Evolutionary conservation across 2,797 vertebrate species (phyloP), one percentile per base, ranked within the genome.

Genomic region (Ataeniobius toweri): DNA sequence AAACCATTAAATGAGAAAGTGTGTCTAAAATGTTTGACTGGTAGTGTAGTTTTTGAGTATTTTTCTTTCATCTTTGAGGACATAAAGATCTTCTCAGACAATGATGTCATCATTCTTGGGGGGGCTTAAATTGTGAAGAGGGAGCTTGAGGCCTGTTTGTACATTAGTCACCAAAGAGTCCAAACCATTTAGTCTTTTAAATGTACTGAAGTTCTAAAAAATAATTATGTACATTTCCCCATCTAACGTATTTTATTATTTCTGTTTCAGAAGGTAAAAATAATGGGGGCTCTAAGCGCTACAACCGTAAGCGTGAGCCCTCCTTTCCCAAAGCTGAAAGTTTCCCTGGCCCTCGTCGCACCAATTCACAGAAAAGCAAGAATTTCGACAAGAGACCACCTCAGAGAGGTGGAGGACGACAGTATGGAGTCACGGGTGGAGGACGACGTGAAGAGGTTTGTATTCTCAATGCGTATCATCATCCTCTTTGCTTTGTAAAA

Each of bases 301-400:
- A 96, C 65, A 97, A 91, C 93, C 97, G 98, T 86, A 99, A 98
- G 92, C 97, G 97, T 73, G 98, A 99, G 94, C 96, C 97, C 92
- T 91, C 96, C 67, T 96, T 96, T 91, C 96, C 97, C 48, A 96
- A 99, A 96, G 95, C 96, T 83, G 98, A 99, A 92, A 97, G 94
- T 93, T 97, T 97, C 91, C 91, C 94, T 65, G 96, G 96, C 91
- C 95, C 95, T 91, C 97, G 97, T 91, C 98, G 97, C 96, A 95
- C 97, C 97, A 96, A 91, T 97, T 94, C 98, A 98, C 98, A 99
- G 96, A 99, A 99, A 99, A 96, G 97, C 97, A 99, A 99, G 96
- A 96, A 95, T 98, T 99, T 98, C 97, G 98, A 99, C 93, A 99
- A 99, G 97, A 96, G 96, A 95, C 97, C 97, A 96, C 96, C 92